Conservation (phyloP, 2,113 vertebrate genomes). For the Scatophagus argus region DNA sequence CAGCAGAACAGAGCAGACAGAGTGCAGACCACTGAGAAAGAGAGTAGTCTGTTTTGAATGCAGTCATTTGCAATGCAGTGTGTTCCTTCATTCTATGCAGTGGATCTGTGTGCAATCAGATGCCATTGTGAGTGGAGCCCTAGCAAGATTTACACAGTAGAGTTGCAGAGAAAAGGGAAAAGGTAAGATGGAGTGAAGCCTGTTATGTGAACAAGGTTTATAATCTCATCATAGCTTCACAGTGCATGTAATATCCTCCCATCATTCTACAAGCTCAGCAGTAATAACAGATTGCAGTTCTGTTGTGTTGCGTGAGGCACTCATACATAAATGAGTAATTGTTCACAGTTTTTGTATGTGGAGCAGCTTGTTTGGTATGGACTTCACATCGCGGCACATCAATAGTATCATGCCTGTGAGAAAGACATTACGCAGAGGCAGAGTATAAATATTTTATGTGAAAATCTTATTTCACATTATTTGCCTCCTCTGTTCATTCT, state of each 20-base stretch:
- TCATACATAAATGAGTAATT: not conserved
- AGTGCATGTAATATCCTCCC: slow-evolving; percentile 3
- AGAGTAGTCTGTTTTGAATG: slow-evolving; percentile 13
- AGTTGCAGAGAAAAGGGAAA: slow-evolving; percentile 22
- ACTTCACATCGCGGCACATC: not conserved
- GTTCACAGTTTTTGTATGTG: slow-evolving; percentile 5
- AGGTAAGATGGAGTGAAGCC: slow-evolving; percentile 13
- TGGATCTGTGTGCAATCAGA: not conserved
- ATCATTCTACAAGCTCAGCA: not conserved
- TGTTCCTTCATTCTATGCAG: slow-evolving; percentile 25
- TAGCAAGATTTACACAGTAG: slow-evolving; percentile 11
- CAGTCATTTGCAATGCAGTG: slow-evolving; percentile 36
- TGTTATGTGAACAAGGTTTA: slow-evolving; percentile 26
- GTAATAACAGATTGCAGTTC: not conserved
- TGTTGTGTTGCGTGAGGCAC: not conserved
- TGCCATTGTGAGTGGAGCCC: not conserved
- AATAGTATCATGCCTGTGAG: not conserved
- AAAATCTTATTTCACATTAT: not conserved
- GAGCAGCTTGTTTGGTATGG: slow-evolving; percentile 18
- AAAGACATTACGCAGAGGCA: not conserved
- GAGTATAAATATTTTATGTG: slow-evolving; percentile 37
- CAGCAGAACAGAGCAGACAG: not conserved
- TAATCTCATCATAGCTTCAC: slow-evolving; percentile 21
- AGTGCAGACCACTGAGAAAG: slow-evolving; percentile 13
- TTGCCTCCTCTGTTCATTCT: not conserved